Evolutionary conservation across 2,113 vertebrate genomes (phyloP).

Genomic region (Aptenodytes patagonicus): DNA sequence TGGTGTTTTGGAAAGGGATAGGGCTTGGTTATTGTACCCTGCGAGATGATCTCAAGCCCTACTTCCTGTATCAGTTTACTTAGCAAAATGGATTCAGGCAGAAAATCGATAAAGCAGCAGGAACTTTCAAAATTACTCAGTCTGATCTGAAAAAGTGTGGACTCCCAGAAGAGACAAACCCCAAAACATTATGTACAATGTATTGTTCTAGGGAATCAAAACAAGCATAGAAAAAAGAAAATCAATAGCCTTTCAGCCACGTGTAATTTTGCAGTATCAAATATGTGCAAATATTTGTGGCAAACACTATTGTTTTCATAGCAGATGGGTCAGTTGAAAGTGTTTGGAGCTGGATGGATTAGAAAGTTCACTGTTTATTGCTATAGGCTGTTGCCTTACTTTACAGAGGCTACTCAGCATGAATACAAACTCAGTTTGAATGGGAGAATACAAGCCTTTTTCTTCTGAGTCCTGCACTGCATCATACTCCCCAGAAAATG

Average conservation of each 20-base stretch:
- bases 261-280: background rate
- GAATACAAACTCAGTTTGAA: background rate
- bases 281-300: slow-evolving; percentile 29
- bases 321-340: background rate
- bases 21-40: background rate
- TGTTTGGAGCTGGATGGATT: background rate
- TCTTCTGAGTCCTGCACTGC: background rate
- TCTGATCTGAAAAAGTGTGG: background rate
- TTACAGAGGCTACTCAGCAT: background rate
- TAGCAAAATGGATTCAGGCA: slow-evolving; percentile 30
- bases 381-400: background rate
- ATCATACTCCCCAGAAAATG: background rate
- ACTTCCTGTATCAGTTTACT: slow-evolving; percentile 36
- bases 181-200: background rate
- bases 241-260: background rate
- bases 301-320: background rate
- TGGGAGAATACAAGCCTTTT: background rate
- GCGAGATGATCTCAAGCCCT: background rate
- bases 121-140: slow-evolving; percentile 43
- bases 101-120: slow-evolving; percentile 46
- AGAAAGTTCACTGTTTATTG: background rate
- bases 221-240: background rate
- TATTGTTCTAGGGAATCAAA: slow-evolving; percentile 36
- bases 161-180: slow-evolving; percentile 5
- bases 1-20: background rate